Evolutionary conservation across 2,888 invertebrate species (phyloP), one percentile per base, ranked within the genome.

Genomic region (Plebejus argus): DNA sequence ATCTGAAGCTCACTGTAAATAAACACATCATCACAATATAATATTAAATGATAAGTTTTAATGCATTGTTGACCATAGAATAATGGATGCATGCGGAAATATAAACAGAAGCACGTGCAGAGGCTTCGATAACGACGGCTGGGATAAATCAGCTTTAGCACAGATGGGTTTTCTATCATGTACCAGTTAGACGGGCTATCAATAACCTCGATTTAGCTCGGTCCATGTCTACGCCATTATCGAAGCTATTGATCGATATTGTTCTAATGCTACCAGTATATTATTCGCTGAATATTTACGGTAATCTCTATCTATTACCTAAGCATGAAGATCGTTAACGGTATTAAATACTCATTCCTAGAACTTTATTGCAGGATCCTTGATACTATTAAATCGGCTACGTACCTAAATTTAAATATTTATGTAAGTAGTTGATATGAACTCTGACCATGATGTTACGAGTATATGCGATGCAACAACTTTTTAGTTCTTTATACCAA

Each of bases 211-310:
- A 74, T 74, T 72, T 20, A 74, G 74, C 53, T 74, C 74, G 74
- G 72, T 72, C 74, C 74, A 74, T 74, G 74, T 74, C 53, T 74
- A 49, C 74, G 74, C 74, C 74, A 53, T 74, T 74, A 74, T 74
- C 74, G 74, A 7, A 49, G 49, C 45, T 53, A 53, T 53, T 53
- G 74, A 74, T 74, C 74, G 74, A 74, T 74, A 74, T 74, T 74
- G 74, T 74, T 74, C 74, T 28, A 53, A 72, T 72, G 49, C 49
- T 71, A 35, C 71, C 66, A 66, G 28, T 66, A 66, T 66, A 66
- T 66, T 66, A 66, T 33, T 66, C 66, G 66, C 28, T 28, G 66
- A 66, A 66, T 66, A 66, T 66, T 66, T 33, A 66, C 66, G 28
- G 66, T 66, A 66, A 66, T 28, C 28, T 66, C 33, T 33, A 66